Percentiles rank a stretch among this genome's conserved stretches.
Conservation (phyloP, 2,888 invertebrate genomes). For the Nomada goodeniana region DNA sequence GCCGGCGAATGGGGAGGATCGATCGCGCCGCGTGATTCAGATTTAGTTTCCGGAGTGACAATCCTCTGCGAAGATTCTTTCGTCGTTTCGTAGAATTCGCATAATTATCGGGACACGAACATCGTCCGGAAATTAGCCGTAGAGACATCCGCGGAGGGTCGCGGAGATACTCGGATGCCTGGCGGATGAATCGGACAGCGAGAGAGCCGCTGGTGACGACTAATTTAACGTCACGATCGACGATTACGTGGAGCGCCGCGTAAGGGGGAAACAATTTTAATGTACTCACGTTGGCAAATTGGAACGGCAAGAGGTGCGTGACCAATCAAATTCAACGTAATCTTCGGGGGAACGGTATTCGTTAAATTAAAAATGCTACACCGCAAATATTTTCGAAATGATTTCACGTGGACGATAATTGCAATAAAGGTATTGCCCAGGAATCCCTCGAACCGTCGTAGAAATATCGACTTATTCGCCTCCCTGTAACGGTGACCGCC, state of each 20-base stretch:
- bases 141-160: background rate
- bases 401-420: too few relatives aligned
- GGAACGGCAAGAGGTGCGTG: background rate
- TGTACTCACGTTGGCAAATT: background rate
- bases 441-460: too few relatives aligned
- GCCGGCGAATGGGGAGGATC: background rate
- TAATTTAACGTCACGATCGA: too few relatives aligned
- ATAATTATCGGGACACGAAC: conserved; percentile 20
- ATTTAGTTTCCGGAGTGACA: conserved; percentile 32
- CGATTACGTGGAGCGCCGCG: background rate
- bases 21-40: conserved; percentile 2
- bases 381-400: too few relatives aligned
- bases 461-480: background rate
- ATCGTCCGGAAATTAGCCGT: conserved; percentile 33
- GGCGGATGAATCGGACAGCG: background rate
- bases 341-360: too few relatives aligned
- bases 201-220: background rate
- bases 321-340: background rate
- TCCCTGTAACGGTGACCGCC: background rate
- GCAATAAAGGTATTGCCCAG: too few relatives aligned
- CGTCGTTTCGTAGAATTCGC: conserved; percentile 22
- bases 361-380: too few relatives aligned
- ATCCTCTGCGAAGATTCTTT: background rate
- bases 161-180: background rate
- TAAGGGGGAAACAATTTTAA: background rate